Base-by-base conservation (phyloP, 1,140 invertebrate genomes). In the Drosophila parvula region DNA sequence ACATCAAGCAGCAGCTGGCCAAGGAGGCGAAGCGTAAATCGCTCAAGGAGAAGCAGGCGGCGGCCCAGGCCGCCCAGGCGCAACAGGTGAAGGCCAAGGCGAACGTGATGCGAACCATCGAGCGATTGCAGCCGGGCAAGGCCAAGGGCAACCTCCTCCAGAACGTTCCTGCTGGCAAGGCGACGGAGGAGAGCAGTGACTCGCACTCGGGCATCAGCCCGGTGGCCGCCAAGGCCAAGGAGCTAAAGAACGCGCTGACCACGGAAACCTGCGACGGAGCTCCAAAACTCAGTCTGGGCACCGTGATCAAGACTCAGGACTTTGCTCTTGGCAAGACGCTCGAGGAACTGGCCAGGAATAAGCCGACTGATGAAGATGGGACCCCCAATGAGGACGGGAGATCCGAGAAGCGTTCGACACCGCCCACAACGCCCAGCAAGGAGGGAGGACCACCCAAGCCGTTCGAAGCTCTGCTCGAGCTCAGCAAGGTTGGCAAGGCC, bases 61-160 rank as follows among this genome's bases (percentile, higher is more conserved):
- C 70, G 27, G 68, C 70, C 2, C 65, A 69, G 16, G 74, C 55
- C 0, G 86, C 77, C 0, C 85, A 84, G n/a, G 85, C 85, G 5
- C 80, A 84, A 53, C 91, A 91, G 59, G 74, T 83, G 8, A 79
- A 93, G 9, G 94, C 94, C 90, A 94, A 95, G 88, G 94, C 95
- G 78, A 96, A 97, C 92, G 93, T 96, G 55, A 96, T 97, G 91
- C 93, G 96, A 69, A 97, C 96, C 3, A 97, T 97, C 61, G 96
- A 97, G 65, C 93, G 96, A 45, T 91, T 97, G 27, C 96, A 97
- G 80, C 96, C 96, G 9, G 96, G 96, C 5, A 96, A 97, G 93
- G 95, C 96, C 75, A 97, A 97, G 92, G 96, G 96, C 3, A 97
- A 97, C 93, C 93, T 97, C n/a, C 92, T 97, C 16, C 92, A 93